Base-by-base conservation (phyloP, 53 echinoderm and acorn worm genomes). In the Pentamera pediparva region DNA sequence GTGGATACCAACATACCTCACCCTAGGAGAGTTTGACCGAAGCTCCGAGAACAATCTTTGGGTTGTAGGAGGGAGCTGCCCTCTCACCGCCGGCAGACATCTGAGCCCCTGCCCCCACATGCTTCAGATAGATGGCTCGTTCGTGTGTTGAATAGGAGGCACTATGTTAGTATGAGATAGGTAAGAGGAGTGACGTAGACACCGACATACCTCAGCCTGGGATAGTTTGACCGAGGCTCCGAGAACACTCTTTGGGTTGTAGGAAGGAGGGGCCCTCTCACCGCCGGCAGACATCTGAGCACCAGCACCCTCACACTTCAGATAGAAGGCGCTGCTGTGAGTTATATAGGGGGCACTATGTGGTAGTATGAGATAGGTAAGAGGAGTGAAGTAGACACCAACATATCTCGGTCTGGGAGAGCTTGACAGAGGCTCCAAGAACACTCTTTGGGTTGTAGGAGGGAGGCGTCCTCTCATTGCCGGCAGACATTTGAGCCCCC, bases 391-490 rank as follows among this genome's bases (percentile, higher is more conserved):
- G n/a, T n/a, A n/a, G n/a, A n/a, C n/a, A n/a, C n/a, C n/a, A n/a
- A n/a, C n/a, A 25, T 25, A 89, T 89, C 93, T 93, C 84, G 55
- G 86, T 75, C 48, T 86, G 86, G 2, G 89, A 86, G 4, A 93
- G 71, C 15, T 69, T 49, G 29, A 88, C 78, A 4, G 92, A 78
- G 17, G 67, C 81, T 10, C 83, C 79, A 5, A 82, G 78, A 12
- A 81, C 73, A 24, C 80, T 82, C 37, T 81, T 58, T 29, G 92
- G 92, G 45, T 84, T 77, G 70, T 92, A 81, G 17, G 61, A 41
- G 6, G 85, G 53, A 15, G 58, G 35, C 40, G 75, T 81, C 69
- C 55, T 49, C 34, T 53, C 61, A n/a, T 31, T 38, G n/a, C 53
- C 40, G 8, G 33, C 25, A 25, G 65, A 51, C 2, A 37, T 47